These are phyloP conservation scores for Caenorhabditis tropicalis DNA, from an alignment of 1,140 invertebrate genomes.

Conservation along the genomic window DNA sequence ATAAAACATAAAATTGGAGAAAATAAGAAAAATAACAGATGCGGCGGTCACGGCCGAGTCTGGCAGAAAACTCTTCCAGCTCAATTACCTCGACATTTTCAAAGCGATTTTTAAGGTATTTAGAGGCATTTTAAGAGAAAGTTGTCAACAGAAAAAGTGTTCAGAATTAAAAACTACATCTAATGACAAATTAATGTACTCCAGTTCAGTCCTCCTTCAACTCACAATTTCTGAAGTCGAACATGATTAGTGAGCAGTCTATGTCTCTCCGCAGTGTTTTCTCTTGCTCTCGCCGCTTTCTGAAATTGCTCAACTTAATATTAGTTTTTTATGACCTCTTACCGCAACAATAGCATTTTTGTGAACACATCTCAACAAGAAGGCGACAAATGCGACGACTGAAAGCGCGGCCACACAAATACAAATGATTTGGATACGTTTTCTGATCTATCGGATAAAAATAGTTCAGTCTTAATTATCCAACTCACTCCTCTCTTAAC, in stretches of 20 bases:
- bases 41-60: too few relatives aligned
- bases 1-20: too few relatives aligned
- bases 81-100: too few relatives aligned
- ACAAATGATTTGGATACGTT: background rate
- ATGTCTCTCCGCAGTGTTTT: constrained; percentile 6
- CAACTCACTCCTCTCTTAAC: constrained; percentile 3
- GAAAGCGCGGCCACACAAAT: constrained; percentile 18
- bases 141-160: too few relatives aligned
- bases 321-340: background rate
- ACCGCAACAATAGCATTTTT: constrained; percentile 1
- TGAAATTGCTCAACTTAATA: background rate
- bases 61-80: too few relatives aligned
- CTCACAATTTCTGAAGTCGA: constrained; percentile 12
- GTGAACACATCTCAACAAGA: background rate
- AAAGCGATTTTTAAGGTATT: too few relatives aligned
- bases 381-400: background rate
- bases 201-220: too few relatives aligned
- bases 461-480: background rate
- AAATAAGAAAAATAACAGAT: too few relatives aligned
- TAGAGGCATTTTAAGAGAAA: too few relatives aligned
- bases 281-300: background rate
- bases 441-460: background rate
- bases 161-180: too few relatives aligned
- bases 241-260: constrained; percentile 2
- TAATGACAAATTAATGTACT: too few relatives aligned